A percentile compares a stretch with the other conserved stretches of the same genome.
Conservation (phyloP, 2,113 vertebrate species). For the Alexandromys fortis region DNA sequence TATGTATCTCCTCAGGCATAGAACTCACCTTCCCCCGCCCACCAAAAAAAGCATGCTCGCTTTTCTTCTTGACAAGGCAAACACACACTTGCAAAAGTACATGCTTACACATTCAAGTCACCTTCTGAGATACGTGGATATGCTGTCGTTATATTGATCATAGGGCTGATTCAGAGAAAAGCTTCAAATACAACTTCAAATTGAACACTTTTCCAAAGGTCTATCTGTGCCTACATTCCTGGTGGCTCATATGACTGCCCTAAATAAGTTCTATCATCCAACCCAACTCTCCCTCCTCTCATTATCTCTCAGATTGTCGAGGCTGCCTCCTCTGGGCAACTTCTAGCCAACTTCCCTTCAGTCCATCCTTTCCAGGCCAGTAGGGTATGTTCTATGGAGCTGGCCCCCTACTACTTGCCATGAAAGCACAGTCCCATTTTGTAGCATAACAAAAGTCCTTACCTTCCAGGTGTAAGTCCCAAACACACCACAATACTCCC, state of each 20-base stretch:
- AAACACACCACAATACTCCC: not conserved
- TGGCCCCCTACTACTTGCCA: not conserved
- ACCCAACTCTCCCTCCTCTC: not conserved
- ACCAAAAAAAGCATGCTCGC: not conserved
- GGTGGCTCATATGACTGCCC: not conserved
- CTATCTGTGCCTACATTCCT: conserved; percentile 10
- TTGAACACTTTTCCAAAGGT: not conserved
- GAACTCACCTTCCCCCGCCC: not conserved
- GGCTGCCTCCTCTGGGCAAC: not conserved
- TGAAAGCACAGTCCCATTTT: not conserved
- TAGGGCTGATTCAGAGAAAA: conserved; percentile 9
- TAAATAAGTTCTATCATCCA: not conserved
- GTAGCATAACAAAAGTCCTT: not conserved
- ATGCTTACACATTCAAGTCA: not conserved
- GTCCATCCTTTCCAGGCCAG: not conserved
- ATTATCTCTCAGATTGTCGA: not conserved
- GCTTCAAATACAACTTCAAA: not conserved
- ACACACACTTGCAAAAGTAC: not conserved
- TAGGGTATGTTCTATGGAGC: not conserved
- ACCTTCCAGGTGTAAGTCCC: not conserved
- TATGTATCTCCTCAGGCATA: not conserved
- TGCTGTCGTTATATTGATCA: not conserved
- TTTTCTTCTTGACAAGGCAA: not conserved
- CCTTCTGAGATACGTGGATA: not conserved
- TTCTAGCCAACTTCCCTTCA: not conserved